Evolutionary conservation across 2,797 vertebrate genomes (phyloP).

Genomic region (Danio tinwini): DNA sequence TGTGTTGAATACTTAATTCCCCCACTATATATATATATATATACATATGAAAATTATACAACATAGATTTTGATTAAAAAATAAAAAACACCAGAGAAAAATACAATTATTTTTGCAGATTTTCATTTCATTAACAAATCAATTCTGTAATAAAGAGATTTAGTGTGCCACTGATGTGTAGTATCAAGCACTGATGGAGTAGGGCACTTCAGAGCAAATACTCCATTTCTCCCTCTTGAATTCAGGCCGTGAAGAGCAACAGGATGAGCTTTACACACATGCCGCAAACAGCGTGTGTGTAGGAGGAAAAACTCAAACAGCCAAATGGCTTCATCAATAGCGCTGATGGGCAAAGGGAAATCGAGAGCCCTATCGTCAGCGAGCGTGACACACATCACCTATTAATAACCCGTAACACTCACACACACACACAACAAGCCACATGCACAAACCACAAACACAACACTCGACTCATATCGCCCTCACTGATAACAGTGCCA

Average conservation of each 20-base stretch:
- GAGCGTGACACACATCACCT: neutral
- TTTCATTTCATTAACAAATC: neutral
- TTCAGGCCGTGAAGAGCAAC: constrained; percentile 7
- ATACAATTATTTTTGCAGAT: neutral
- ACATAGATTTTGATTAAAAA: no score
- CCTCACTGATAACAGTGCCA: neutral
- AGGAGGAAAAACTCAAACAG: constrained; percentile 36
- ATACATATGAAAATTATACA: no score
- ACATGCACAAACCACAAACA: constrained; percentile 13
- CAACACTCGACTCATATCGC: neutral
- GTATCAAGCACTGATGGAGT: neutral
- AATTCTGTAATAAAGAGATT: neutral
- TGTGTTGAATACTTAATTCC: no score
- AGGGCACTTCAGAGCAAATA: neutral
- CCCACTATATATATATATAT: no score
- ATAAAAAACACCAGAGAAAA: no score
- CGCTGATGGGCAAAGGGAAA: constrained; percentile 27
- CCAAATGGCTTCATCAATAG: constrained; percentile 39
- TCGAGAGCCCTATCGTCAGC: constrained; percentile 12
- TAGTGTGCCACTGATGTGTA: neutral
- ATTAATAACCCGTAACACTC: constrained; percentile 29
- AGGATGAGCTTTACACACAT: constrained; percentile 26
- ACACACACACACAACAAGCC: neutral
- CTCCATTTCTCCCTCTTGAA: neutral
- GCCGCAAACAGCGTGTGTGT: constrained; percentile 28